phyloP scores from a whole-genome alignment of 2,888 invertebrate species.

The Suillia variegata region DNA sequence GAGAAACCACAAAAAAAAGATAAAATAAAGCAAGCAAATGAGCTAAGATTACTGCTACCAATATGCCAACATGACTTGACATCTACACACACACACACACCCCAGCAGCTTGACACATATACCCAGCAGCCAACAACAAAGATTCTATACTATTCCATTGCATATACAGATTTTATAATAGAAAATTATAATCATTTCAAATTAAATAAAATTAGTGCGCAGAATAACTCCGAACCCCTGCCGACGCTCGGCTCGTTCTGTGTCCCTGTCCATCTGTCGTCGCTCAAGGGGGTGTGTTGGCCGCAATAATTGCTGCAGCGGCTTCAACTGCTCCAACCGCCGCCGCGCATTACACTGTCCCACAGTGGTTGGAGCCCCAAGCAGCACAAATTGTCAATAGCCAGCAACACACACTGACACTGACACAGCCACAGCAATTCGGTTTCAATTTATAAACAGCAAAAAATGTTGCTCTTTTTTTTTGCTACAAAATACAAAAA shows the following conservation, averaged over 20 bases:
- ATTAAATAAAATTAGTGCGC: slow-evolving; percentile 15
- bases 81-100: background rate
- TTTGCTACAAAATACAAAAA: too few relatives aligned
- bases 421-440: too few relatives aligned
- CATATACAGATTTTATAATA: too few relatives aligned
- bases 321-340: too few relatives aligned
- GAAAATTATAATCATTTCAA: too few relatives aligned
- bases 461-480: too few relatives aligned
- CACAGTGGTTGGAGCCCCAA: too few relatives aligned
- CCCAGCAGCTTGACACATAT: background rate
- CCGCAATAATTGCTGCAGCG: background rate
- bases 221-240: slow-evolving; percentile 10
- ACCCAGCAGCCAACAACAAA: background rate
- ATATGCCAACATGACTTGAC: background rate
- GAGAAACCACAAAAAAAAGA: background rate
- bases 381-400: slow-evolving; percentile 2
- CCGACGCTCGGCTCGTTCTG: background rate
- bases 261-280: background rate
- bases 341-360: background rate
- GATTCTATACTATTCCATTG: too few relatives aligned
- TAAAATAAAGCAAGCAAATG: background rate
- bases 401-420: too few relatives aligned
- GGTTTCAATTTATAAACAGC: too few relatives aligned
- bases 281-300: background rate
- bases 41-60: background rate